These are phyloP conservation scores for Diadumene lineata DNA, from an alignment of 92 coral and sea anemone genomes.

Conservation along the genomic window DNA sequence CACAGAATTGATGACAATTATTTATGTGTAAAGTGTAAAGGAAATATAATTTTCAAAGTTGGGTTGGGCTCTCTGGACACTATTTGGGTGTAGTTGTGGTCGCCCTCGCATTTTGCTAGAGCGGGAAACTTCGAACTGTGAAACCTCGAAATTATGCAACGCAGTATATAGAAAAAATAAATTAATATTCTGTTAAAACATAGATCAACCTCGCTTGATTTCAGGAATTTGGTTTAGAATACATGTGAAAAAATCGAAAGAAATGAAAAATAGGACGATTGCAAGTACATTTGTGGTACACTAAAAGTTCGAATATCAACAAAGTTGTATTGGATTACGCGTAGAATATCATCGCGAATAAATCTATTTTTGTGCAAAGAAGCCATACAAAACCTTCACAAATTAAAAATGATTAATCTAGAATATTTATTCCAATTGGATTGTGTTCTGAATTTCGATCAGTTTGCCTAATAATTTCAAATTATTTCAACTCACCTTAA, in stretches of 20 bases:
- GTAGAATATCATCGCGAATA: not conserved
- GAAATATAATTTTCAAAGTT: not conserved
- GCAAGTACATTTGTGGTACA: not conserved
- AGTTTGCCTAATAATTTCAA: not conserved
- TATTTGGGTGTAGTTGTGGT: not conserved
- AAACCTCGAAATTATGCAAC: not conserved
- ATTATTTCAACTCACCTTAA: slow-evolving; percentile 1
- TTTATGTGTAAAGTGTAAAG: not conserved
- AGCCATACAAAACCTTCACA: not conserved
- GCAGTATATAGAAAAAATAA: not conserved
- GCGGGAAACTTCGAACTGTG: slow-evolving; percentile 3
- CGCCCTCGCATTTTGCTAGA: not conserved
- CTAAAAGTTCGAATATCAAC: not conserved
- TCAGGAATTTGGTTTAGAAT: not conserved
- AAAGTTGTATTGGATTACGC: not conserved
- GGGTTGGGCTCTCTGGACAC: not conserved
- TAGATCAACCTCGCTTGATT: not conserved
- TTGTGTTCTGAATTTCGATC: not conserved
- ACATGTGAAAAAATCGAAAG: not conserved
- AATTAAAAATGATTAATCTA: not conserved
- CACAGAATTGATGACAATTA: not conserved
- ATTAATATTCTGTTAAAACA: not conserved
- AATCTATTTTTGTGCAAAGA: not conserved
- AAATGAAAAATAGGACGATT: not conserved
- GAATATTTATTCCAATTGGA: not conserved